Evolutionary conservation across 2,888 invertebrate genomes (phyloP).

Genomic region (Beris chalybata): DNA sequence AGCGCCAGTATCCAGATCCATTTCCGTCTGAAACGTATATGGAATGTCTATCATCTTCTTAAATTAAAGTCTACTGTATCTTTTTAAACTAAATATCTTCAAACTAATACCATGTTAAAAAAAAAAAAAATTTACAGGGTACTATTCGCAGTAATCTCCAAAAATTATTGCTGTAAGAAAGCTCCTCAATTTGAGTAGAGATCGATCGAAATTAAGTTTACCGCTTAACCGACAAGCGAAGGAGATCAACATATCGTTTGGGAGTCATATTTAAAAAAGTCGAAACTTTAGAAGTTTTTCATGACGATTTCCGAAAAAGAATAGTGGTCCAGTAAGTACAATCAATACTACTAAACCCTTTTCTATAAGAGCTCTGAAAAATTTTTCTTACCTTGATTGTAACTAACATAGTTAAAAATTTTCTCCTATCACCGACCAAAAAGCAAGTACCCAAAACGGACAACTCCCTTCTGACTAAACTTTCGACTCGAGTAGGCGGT

Average conservation of each 20-base stretch:
- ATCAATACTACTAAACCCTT: too few relatives aligned
- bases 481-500: conserved; percentile 83
- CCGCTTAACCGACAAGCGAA: not conserved
- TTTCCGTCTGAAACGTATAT: conserved; percentile 61
- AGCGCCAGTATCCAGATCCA: conserved; percentile 68
- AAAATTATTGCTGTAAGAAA: too few relatives aligned
- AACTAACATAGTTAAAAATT: conserved; percentile 81
- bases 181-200: too few relatives aligned
- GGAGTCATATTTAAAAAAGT: not conserved
- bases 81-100: not conserved
- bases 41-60: not conserved
- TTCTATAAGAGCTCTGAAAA: too few relatives aligned
- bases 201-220: too few relatives aligned
- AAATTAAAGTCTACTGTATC: not conserved
- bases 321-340: too few relatives aligned
- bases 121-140: not conserved
- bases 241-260: not conserved
- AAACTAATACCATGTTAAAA: not conserved
- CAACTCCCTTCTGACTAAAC: conserved; percentile 71
- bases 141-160: not conserved
- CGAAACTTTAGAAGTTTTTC: not conserved
- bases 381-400: conserved; percentile 71
- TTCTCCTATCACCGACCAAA: conserved; percentile 83
- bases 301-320: not conserved
- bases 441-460: conserved; percentile 78